These are phyloP conservation scores for Limnephilus lunatus DNA, from an alignment of 2,888 invertebrate species.

Conservation along the genomic window DNA sequence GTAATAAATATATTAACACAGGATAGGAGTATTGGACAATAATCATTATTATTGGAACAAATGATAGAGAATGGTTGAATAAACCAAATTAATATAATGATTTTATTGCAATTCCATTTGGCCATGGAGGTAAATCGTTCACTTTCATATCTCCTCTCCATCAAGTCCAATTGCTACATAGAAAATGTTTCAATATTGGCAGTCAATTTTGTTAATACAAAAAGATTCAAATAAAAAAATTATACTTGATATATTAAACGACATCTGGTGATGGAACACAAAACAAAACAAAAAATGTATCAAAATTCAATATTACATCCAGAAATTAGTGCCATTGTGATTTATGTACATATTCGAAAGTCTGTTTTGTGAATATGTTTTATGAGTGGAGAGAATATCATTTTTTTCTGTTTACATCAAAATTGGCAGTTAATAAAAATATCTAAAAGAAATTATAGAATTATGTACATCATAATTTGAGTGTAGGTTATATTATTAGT, in stretches of 20 bases:
- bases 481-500: background rate
- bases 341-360: background rate
- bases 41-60: slow-evolving; percentile 36
- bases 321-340: background rate
- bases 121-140: background rate
- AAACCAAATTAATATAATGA: background rate
- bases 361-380: background rate
- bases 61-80: background rate
- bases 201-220: background rate
- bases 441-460: background rate
- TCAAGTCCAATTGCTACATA: background rate
- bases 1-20: slow-evolving; percentile 36
- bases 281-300: no score
- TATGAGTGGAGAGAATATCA: background rate
- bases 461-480: background rate
- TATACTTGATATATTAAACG: background rate
- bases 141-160: background rate
- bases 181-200: background rate
- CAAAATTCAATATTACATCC: background rate
- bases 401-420: background rate
- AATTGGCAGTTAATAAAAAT: slow-evolving; percentile 2
- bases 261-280: background rate
- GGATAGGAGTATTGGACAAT: slow-evolving; percentile 20
- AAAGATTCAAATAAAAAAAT: background rate
- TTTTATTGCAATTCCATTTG: background rate